These are phyloP conservation scores for Seira musarum DNA, from an alignment of 2,888 invertebrate genomes.

Conservation along the genomic window DNA sequence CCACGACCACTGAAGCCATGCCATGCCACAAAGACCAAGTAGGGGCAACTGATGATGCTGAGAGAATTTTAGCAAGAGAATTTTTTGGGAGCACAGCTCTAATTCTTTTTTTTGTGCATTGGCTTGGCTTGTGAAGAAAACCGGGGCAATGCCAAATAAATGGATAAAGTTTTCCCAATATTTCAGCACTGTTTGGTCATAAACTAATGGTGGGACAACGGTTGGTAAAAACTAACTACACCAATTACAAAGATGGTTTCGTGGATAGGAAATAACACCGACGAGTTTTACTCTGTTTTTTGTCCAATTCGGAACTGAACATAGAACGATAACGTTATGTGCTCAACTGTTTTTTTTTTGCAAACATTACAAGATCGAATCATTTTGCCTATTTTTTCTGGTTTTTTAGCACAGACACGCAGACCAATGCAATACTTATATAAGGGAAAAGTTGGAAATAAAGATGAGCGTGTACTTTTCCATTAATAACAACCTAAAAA, in stretches of 20 bases:
- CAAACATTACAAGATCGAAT: too few relatives aligned
- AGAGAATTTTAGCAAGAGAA: neutral
- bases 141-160: slow-evolving; percentile 67
- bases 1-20: too few relatives aligned
- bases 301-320: too few relatives aligned
- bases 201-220: slow-evolving; percentile 59
- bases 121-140: slow-evolving; percentile 24
- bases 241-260: slow-evolving; percentile 52
- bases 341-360: too few relatives aligned
- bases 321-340: too few relatives aligned
- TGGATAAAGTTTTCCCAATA: slow-evolving; percentile 69
- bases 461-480: slow-evolving; percentile 5
- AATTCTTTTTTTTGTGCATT: slow-evolving; percentile 31
- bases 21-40: too few relatives aligned
- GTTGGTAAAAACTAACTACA: slow-evolving; percentile 61
- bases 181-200: slow-evolving; percentile 63
- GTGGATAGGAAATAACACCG: slow-evolving; percentile 36
- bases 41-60: neutral
- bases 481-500: slow-evolving; percentile 15
- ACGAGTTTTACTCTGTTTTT: too few relatives aligned
- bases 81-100: slow-evolving; percentile 25
- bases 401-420: too few relatives aligned
- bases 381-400: too few relatives aligned
- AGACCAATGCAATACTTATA: too few relatives aligned
- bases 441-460: neutral